These are phyloP conservation scores for Nasonia giraulti DNA, from an alignment of 1,140 invertebrate species.

Conservation along the genomic window DNA sequence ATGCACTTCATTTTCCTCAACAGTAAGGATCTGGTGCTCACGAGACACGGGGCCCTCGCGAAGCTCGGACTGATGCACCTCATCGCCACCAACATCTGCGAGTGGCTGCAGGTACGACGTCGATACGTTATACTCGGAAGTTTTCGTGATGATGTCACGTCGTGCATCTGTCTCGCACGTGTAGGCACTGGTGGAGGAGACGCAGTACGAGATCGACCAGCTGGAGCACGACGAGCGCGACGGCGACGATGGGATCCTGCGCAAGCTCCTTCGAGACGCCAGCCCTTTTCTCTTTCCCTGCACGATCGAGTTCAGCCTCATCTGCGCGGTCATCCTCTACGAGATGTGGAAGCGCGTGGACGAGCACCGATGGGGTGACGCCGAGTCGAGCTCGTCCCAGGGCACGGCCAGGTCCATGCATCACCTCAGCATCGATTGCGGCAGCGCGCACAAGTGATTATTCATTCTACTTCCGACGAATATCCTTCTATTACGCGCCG, in stretches of 20 bases:
- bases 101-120: conserved; percentile 83
- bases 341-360: conserved; percentile 87
- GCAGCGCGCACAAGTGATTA: conserved; percentile 82
- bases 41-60: conserved; percentile 79
- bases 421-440: conserved; percentile 92
- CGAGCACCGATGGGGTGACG: conserved; percentile 57
- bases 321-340: conserved; percentile 89
- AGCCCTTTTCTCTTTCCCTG: conserved; percentile 92
- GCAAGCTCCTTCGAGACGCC: conserved; percentile 83
- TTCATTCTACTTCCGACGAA: neutral
- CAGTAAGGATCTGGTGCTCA: conserved; percentile 78
- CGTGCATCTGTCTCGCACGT: neutral
- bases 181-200: conserved; percentile 83
- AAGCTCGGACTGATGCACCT: conserved; percentile 89
- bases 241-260: conserved; percentile 77
- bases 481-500: neutral
- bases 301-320: conserved; percentile 89
- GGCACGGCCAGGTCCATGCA: conserved; percentile 76
- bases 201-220: conserved; percentile 84
- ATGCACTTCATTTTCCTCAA: conserved; percentile 82
- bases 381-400: conserved; percentile 60
- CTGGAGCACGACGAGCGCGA: conserved; percentile 69
- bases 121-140: neutral
- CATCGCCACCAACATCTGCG: conserved; percentile 87
- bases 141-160: too few relatives aligned